A percentile compares a stretch with the other conserved stretches of the same genome.
Conservation (phyloP, 2,113 vertebrate species). For the Charina bottae region DNA sequence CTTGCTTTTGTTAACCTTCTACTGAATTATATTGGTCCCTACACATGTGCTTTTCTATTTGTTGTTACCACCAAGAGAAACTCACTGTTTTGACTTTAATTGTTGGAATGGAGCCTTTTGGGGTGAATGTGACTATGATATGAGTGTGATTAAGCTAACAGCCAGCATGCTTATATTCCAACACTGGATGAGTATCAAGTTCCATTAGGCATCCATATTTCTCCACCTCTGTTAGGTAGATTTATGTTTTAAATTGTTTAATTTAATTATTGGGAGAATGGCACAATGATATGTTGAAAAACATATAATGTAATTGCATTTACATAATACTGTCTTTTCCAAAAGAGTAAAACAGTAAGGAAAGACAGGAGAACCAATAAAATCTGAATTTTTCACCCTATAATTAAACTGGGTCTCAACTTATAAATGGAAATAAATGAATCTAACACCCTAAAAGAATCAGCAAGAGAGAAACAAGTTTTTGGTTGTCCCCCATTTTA, state of each 20-base stretch:
- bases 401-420: neutral
- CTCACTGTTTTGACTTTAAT: neutral
- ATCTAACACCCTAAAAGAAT: neutral
- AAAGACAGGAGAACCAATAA: neutral
- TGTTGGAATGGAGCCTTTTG: neutral
- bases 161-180: neutral
- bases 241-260: conserved; percentile 14
- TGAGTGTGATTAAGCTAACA: neutral
- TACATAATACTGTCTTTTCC: neutral
- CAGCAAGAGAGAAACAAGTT: neutral
- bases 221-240: conserved; percentile 8
- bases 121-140: neutral
- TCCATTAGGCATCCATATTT: conserved; percentile 19
- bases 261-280: conserved; percentile 41
- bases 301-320: conserved; percentile 33
- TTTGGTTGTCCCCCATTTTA: neutral
- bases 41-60: neutral
- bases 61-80: neutral
- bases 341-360: conserved; percentile 12
- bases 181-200: conserved; percentile 2
- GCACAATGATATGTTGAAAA: conserved; percentile 10
- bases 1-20: neutral
- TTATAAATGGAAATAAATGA: neutral
- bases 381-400: neutral
- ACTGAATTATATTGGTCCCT: neutral